Evolutionary conservation across 2,888 invertebrate species (phyloP), one percentile per base, ranked within the genome.

Genomic region (Frankliniella intonsa): DNA sequence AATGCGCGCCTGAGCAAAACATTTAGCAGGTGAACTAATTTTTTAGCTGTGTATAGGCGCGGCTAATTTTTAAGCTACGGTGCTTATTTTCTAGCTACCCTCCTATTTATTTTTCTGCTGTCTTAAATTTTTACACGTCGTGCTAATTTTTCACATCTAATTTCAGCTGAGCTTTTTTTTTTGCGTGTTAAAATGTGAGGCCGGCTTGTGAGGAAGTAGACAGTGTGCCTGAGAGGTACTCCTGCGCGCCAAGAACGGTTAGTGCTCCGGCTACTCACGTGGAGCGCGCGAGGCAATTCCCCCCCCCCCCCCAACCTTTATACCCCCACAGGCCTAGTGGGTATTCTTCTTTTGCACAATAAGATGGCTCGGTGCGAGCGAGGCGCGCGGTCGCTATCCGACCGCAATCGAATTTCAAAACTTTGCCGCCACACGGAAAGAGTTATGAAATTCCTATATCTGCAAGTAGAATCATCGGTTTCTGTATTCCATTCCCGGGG

Each of bases 361-460:
- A 38, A 38, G 38, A 38, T 38, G 38, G 38, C 38, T 38, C 3
- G 38, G 5, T 38, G 38, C 38, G 55, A 55, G 38, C 38, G 55
- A 55, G 55, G 55, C 5, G 55, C 17, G 19, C 55, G 17, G 14
- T 12, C 55, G 55, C 55, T 25, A 22, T 14, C 62, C 14, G 14
- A 11, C 38, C 62, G 62, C 22, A 76, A 76, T 76, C 69, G 69
- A 76, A 76, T 76, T 76, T 76, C 69, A 25, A 76, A 76, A 76
- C 22, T 76, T 76, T 12, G 22, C 69, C 69, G 62, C 55, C 62
- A n/a, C 25, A 25, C 3, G 12, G 69, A 12, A 76, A 76, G 69
- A 76, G 69, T 76, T 76, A 76, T 76, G 69, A 76, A 76, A 76
- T 19, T 69, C 69, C 69, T 69, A 69, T 76, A 76, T 76, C 69